A percentile compares a stretch with the other conserved stretches of the same genome.
phyloP scores from a whole-genome alignment of 2,888 invertebrate genomes.

The Anthoptus insignis region DNA sequence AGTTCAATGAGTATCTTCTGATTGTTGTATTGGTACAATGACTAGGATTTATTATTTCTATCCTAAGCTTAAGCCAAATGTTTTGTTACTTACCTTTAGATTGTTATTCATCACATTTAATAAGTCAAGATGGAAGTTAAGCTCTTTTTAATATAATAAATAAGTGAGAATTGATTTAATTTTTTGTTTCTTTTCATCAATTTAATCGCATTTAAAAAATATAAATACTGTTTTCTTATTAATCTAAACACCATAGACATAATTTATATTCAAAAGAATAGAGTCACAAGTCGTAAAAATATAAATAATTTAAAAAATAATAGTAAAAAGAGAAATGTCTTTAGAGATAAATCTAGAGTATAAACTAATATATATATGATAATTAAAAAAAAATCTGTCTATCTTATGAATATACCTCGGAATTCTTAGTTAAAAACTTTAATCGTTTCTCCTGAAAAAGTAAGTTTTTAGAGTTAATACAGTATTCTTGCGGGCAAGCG shows the following conservation, averaged over 20 bases:
- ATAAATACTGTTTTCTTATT: slow-evolving; percentile 41
- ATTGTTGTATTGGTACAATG: no score
- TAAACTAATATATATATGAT: slow-evolving; percentile 28
- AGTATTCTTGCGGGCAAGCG: no score
- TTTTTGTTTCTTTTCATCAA: slow-evolving; percentile 21
- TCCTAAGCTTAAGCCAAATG: not conserved
- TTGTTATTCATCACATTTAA: slow-evolving; percentile 34
- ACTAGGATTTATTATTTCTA: no score
- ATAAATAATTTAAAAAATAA: slow-evolving; percentile 41
- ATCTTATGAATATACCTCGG: no score
- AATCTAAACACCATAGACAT: slow-evolving; percentile 35
- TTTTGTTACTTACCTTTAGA: slow-evolving; percentile 11
- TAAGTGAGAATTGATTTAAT: slow-evolving; percentile 25
- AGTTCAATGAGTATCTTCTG: not conserved
- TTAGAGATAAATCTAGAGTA: slow-evolving; percentile 40
- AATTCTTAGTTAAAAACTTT: not conserved
- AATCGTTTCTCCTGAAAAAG: not conserved
- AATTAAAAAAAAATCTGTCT: no score
- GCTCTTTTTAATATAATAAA: slow-evolving; percentile 28
- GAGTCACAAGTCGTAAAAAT: slow-evolving; percentile 39
- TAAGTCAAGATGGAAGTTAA: slow-evolving; percentile 20
- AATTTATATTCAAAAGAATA: slow-evolving; percentile 40
- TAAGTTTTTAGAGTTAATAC: no score
- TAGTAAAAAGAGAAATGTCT: slow-evolving; percentile 38
- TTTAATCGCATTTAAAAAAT: slow-evolving; percentile 33